A percentile compares a stretch with the other conserved stretches of the same genome.
Conservation (phyloP, 2,113 vertebrate genomes). For the Myrmophylax atrothorax region DNA sequence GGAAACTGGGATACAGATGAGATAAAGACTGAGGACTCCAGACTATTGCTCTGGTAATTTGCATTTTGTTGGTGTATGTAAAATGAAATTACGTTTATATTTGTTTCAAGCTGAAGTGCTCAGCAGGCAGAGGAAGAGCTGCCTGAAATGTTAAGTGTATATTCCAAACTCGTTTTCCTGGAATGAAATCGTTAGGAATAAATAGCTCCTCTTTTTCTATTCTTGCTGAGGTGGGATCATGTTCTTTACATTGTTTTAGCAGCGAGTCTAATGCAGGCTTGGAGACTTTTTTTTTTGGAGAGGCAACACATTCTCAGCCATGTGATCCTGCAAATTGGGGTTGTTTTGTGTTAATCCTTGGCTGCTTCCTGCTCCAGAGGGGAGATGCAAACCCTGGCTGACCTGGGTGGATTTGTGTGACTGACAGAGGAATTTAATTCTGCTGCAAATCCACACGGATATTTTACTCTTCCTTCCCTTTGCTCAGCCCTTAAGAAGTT, state of each 20-base stretch:
- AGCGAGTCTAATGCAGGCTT: background rate
- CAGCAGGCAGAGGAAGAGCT: slow-evolving; percentile 24
- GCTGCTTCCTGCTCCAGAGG: background rate
- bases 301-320: background rate
- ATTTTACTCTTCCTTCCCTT: background rate
- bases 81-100: background rate
- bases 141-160: background rate
- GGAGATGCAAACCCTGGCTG: background rate
- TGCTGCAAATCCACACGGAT: background rate
- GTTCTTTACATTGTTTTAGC: background rate
- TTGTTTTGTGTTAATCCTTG: background rate
- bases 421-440: background rate
- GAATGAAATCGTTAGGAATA: background rate
- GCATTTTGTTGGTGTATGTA: slow-evolving; percentile 42
- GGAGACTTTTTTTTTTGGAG: background rate
- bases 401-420: background rate
- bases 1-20: slow-evolving; percentile 16
- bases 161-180: slow-evolving; percentile 23
- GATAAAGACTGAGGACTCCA: slow-evolving; percentile 11
- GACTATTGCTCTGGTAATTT: slow-evolving; percentile 46
- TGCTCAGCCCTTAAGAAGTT: background rate
- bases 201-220: background rate
- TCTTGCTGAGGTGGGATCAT: background rate
- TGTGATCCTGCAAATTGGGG: background rate
- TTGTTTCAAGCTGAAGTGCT: slow-evolving; percentile 31